A percentile compares a stretch with the other conserved stretches of the same genome.
phyloP scores from a whole-genome alignment of 2,797 vertebrate species.

The Pyrocephalus nanus region DNA sequence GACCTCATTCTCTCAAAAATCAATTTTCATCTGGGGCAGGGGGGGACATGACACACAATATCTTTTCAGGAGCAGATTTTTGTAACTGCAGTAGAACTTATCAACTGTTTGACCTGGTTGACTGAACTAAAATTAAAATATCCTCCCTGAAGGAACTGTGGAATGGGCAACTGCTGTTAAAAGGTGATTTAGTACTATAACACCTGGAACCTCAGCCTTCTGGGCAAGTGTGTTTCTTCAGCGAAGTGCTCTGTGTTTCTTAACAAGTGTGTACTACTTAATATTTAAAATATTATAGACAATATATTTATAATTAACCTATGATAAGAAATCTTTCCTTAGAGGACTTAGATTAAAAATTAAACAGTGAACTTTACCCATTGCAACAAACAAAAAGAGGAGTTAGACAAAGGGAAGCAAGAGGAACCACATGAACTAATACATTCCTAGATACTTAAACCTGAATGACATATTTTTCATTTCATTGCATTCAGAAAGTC shows the following conservation, averaged over 20 bases:
- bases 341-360: not conserved
- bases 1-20: not conserved
- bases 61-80: not conserved
- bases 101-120: not conserved
- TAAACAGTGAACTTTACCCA: not conserved
- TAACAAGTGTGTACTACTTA: not conserved
- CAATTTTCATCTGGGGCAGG: not conserved
- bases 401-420: not conserved
- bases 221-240: not conserved
- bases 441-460: not conserved
- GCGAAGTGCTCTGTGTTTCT: not conserved
- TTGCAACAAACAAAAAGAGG: not conserved
- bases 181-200: not conserved
- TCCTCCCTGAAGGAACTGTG: not conserved
- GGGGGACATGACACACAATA: fast-evolving
- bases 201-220: not conserved
- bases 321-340: not conserved
- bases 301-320: not conserved
- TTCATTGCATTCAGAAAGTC: not conserved
- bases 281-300: not conserved
- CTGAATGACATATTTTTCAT: not conserved
- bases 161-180: not conserved
- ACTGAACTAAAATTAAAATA: not conserved
- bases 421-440: not conserved
- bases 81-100: not conserved